These are phyloP conservation scores for Tipula vernalis DNA, from an alignment of 2,888 invertebrate species.

Conservation along the genomic window DNA sequence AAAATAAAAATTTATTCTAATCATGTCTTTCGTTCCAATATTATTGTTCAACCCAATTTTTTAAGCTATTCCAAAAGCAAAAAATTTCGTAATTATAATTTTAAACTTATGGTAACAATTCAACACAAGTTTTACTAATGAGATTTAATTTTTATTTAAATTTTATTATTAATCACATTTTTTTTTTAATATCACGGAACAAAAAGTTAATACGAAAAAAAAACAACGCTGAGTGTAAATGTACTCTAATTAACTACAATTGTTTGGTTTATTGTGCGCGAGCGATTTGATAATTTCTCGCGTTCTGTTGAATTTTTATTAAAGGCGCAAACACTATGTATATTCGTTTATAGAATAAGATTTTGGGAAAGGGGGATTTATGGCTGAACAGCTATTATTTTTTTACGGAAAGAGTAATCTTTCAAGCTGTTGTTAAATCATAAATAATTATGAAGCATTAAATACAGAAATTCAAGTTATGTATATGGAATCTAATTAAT, in stretches of 20 bases:
- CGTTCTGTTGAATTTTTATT: not conserved
- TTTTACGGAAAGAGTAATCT: not conserved
- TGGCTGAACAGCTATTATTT: not conserved
- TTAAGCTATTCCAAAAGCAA: not conserved
- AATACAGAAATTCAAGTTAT: not conserved
- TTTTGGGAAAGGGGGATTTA: not conserved
- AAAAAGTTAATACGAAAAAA: not conserved
- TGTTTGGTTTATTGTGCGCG: not conserved
- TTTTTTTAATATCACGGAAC: not conserved
- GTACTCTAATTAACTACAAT: not conserved
- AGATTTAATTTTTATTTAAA: not conserved
- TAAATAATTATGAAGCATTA: not conserved
- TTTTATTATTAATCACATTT: not conserved
- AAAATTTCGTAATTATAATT: not conserved
- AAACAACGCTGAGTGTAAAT: not conserved
- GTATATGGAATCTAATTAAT: not conserved
- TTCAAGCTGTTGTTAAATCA: not conserved
- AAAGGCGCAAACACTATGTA: not conserved
- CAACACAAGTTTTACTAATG: not conserved
- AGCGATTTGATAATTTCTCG: not conserved
- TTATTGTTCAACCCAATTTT: not conserved
- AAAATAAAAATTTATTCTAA: not conserved
- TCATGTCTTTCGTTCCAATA: not conserved
- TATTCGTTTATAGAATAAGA: not conserved
- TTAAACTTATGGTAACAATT: not conserved